Base-by-base conservation (phyloP, 1,140 invertebrate genomes). In the Glomeris maerens region DNA sequence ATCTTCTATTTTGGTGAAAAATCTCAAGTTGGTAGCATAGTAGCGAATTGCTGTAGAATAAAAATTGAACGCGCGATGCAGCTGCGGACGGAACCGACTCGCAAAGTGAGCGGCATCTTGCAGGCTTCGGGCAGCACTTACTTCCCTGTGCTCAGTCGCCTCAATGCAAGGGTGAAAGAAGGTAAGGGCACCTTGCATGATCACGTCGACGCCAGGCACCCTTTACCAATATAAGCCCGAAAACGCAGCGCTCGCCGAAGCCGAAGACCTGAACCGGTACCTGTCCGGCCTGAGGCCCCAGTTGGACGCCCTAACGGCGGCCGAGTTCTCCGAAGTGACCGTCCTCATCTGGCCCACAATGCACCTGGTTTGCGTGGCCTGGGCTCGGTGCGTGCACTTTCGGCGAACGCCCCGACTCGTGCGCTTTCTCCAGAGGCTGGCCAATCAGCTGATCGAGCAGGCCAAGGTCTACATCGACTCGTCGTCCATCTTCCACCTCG, bases 331-430 rank as follows among this genome's bases (percentile, higher is more conserved):
- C 21, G 87, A 91, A 60, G 72, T 77, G 39, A 74, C 77, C 45
- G 75, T 82, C 0, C 64, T 87, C 42, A 77, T 94, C 63, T 72
- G 75, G 25, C 80, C 81, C 1, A 62, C 90, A 44, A 80, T 92
- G 67, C 84, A 93, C 56, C 77, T 80, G 1, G 76, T 94, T 5
- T 90, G 88, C 64, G 73, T 93, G 41, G 77, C 92, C 14, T 95
- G 90, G 89, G 76, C 79, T 14, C 79, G 87, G 62, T 92, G 84
- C 1, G 79, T 81, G 38, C 87, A 89, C 64, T 95, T 93, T 66
- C 85, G 88, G 60, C 84, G 79, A 55, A 86, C 86, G 0, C 78
- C 83, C 1, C 84, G 90, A 64, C 77, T 95, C 45, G 90, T 93
- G 59, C 82, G 90, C 27, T 69, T 96, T 39, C 70, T 95, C 28